A percentile compares a stretch with the other conserved stretches of the same genome.
phyloP scores from a whole-genome alignment of 2,797 vertebrate species.

The Glossophaga mutica region DNA sequence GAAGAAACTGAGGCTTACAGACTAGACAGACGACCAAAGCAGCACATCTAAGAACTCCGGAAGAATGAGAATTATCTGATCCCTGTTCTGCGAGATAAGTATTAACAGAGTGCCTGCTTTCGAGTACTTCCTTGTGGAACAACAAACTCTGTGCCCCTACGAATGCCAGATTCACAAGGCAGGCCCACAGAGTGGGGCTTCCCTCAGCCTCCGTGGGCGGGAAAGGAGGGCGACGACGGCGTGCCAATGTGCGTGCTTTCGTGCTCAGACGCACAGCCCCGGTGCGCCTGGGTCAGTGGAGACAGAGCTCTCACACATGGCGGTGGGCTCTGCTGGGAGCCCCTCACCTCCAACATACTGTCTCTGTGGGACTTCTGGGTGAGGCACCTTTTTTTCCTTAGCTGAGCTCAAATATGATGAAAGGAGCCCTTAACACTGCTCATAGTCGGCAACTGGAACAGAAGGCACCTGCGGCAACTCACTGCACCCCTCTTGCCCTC shows the following conservation, averaged over 20 bases:
- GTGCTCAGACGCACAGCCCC: not conserved
- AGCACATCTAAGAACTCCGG: not conserved
- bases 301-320: not conserved
- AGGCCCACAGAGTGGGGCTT: not conserved
- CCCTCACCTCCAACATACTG: not conserved
- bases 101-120: not conserved
- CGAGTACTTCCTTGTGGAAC: not conserved
- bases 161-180: not conserved
- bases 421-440: not conserved
- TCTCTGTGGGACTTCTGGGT: not conserved
- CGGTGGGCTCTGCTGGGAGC: not conserved
- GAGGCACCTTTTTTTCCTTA: not conserved
- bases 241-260: not conserved
- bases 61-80: not conserved
- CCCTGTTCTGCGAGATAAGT: not conserved
- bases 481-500: not conserved
- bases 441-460: not conserved
- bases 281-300: too few relatives aligned
- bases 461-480: not conserved
- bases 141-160: not conserved
- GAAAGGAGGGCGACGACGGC: not conserved
- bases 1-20: not conserved
- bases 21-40: not conserved
- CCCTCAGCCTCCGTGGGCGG: not conserved
- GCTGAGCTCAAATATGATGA: not conserved